Evolutionary conservation across 2,888 invertebrate genomes (phyloP).

Genomic region (Hemithea aestivaria): DNA sequence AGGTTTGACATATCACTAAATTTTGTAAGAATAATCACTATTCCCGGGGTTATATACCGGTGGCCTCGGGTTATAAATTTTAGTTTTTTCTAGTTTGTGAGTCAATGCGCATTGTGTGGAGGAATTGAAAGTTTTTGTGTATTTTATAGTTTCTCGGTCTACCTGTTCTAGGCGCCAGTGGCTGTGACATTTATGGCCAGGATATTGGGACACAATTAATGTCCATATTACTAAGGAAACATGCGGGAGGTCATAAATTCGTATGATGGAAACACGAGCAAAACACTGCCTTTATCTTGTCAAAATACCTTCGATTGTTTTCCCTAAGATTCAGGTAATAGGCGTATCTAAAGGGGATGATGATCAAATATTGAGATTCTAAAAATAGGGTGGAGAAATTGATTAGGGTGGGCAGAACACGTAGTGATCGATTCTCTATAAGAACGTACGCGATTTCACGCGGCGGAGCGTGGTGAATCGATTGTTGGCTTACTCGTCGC

Average conservation of each 20-base stretch:
- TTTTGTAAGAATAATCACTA: slow-evolving; percentile 75
- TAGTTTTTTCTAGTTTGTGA: slow-evolving; percentile 54
- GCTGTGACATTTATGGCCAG: slow-evolving; percentile 74
- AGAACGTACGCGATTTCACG: slow-evolving; percentile 71
- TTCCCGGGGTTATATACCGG: slow-evolving; percentile 70
- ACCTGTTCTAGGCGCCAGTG: slow-evolving; percentile 77
- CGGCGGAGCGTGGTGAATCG: slow-evolving; percentile 63
- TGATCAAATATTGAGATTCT: slow-evolving; percentile 11
- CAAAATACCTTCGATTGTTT: slow-evolving; percentile 54
- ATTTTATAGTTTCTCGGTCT: slow-evolving; percentile 55
- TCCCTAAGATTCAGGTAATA: slow-evolving; percentile 7
- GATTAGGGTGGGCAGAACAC: slow-evolving; percentile 53
- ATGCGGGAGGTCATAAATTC: slow-evolving; percentile 63
- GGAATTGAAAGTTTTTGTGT: slow-evolving; percentile 58
- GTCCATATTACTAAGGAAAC: slow-evolving; percentile 73
- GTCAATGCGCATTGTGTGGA: slow-evolving; percentile 62
- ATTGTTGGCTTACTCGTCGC: slow-evolving; percentile 52
- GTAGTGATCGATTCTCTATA: slow-evolving; percentile 58
- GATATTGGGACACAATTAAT: slow-evolving; percentile 76
- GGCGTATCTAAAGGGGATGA: slow-evolving; percentile 10
- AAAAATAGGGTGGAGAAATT: slow-evolving; percentile 53
- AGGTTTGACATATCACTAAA: slow-evolving; percentile 78
- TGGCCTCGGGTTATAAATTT: slow-evolving; percentile 73
- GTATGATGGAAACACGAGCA: slow-evolving; percentile 48
- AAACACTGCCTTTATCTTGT: slow-evolving; percentile 48